These are phyloP conservation scores for Drepana arcuata DNA, from an alignment of 1,140 invertebrate species.

Conservation along the genomic window DNA sequence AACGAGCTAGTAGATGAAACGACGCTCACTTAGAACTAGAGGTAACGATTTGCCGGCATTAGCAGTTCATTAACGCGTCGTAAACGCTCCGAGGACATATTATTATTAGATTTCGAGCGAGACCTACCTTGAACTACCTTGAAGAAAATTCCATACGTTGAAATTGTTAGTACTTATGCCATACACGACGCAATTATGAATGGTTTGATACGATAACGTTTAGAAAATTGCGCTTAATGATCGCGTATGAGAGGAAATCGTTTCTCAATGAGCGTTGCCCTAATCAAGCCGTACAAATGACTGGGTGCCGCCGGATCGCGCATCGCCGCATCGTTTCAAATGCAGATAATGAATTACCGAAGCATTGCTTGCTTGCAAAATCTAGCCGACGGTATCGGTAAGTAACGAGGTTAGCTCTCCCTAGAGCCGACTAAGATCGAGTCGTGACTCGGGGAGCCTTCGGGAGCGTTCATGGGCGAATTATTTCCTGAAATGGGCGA, in stretches of 20 bases:
- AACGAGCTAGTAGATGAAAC: neutral
- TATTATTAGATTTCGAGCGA: no score
- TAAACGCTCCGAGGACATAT: no score
- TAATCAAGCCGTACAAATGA: conserved; percentile 54
- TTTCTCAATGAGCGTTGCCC: conserved; percentile 36
- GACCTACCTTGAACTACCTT: no score
- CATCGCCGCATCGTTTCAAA: conserved; percentile 18
- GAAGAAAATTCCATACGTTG: no score
- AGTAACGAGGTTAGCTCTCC: conserved; percentile 53
- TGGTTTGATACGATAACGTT: conserved; percentile 30
- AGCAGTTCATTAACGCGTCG: no score
- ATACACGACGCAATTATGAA: no score
- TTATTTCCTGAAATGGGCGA: conserved; percentile 47
- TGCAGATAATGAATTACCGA: conserved; percentile 50
- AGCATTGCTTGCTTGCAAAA: conserved; percentile 54
- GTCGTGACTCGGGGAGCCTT: conserved; percentile 43
- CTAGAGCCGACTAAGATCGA: conserved; percentile 20
- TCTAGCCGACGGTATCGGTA: conserved; percentile 36
- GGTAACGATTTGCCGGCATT: no score
- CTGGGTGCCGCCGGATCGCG: conserved; percentile 22
- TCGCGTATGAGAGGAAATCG: conserved; percentile 34
- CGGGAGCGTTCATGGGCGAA: conserved; percentile 42
- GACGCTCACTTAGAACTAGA: conserved; percentile 11
- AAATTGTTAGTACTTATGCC: no score
- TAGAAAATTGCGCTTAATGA: conserved; percentile 32